phyloP scores from a whole-genome alignment of 1,140 invertebrate species.

The Pogonus chalceus region DNA sequence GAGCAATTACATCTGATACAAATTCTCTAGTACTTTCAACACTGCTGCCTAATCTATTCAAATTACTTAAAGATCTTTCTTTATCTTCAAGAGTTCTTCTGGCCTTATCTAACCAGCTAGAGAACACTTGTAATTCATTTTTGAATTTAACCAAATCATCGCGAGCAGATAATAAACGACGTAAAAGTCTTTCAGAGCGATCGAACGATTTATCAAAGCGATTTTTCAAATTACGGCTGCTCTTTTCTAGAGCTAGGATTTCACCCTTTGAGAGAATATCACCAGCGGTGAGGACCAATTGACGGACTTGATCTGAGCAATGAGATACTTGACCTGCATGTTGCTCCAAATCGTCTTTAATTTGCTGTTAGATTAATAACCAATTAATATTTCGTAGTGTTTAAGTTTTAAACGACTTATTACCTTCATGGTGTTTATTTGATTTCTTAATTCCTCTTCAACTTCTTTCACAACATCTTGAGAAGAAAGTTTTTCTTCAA shows the following conservation, averaged over 20 bases:
- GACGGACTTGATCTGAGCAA: slow-evolving; percentile 83
- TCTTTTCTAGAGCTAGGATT: slow-evolving; percentile 72
- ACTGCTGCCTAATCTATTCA: slow-evolving; percentile 60
- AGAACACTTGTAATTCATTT: slow-evolving; percentile 67
- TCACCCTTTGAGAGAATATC: slow-evolving; percentile 86
- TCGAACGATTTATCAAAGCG: slow-evolving; percentile 73
- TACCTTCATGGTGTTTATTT: slow-evolving; percentile 73
- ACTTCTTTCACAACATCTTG: slow-evolving; percentile 84
- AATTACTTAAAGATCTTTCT: slow-evolving; percentile 69
- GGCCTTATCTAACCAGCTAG: slow-evolving; percentile 73
- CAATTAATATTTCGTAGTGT: background rate
- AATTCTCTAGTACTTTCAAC: slow-evolving; percentile 73
- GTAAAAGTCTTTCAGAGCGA: slow-evolving; percentile 66
- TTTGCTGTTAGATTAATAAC: slow-evolving; percentile 48
- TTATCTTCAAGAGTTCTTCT: slow-evolving; percentile 72
- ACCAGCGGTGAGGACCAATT: slow-evolving; percentile 78
- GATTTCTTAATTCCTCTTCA: slow-evolving; percentile 76
- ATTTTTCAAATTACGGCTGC: slow-evolving; percentile 70
- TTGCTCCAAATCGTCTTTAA: slow-evolving; percentile 83
- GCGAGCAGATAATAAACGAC: slow-evolving; percentile 63
- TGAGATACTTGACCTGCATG: slow-evolving; percentile 77
- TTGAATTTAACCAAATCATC: slow-evolving; percentile 84
- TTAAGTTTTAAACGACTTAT: slow-evolving; percentile 18
- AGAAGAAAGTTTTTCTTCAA: slow-evolving; percentile 78
- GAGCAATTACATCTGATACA: slow-evolving; percentile 87